Evolutionary conservation across 2,113 vertebrate species (phyloP).

Genomic region (Peucedramus taeniatus): DNA sequence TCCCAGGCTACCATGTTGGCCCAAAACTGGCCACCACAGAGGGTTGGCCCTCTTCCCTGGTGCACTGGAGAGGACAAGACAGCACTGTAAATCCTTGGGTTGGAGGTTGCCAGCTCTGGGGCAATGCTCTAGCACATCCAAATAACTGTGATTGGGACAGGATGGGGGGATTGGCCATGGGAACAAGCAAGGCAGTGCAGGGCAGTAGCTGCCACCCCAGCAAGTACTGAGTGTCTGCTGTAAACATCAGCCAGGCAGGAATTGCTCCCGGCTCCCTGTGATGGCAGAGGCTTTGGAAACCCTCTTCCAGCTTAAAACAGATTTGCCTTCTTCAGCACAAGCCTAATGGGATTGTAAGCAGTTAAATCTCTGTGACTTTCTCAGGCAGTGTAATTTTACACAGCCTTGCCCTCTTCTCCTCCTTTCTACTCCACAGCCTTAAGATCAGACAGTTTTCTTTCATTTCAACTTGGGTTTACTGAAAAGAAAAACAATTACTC

Average conservation of each 20-base stretch:
- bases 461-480: not conserved
- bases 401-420: not conserved
- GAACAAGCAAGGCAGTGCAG: not conserved
- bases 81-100: not conserved
- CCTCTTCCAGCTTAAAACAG: not conserved
- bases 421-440: not conserved
- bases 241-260: not conserved
- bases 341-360: not conserved
- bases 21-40: not conserved
- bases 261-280: not conserved
- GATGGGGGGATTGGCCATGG: fast-evolving
- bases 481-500: not conserved
- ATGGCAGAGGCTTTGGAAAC: not conserved
- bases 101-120: not conserved
- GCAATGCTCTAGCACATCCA: not conserved
- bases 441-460: not conserved
- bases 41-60: too few species aligned
- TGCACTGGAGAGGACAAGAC: not conserved
- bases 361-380: not conserved
- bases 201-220: not conserved
- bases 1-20: not conserved
- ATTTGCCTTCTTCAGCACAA: not conserved
- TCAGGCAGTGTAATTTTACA: not conserved
- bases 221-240: not conserved
- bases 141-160: not conserved